Percentiles rank a stretch among this genome's conserved stretches.
Evolutionary conservation across 2,797 vertebrate species (phyloP).

Genomic region (Gorsachius magnificus): DNA sequence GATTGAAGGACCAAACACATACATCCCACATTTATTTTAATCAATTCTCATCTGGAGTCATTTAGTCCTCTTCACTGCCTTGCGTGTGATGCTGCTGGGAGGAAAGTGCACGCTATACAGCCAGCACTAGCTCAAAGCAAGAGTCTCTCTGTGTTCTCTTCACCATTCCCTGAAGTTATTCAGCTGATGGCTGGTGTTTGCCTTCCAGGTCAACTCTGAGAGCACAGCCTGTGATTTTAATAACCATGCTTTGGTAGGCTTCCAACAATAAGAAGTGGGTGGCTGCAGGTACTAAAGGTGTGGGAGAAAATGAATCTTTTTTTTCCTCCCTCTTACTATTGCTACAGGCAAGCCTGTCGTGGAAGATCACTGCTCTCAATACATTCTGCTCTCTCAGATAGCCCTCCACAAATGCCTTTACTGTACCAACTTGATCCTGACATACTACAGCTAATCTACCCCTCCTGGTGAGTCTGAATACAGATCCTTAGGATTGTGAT

Average conservation of each 20-base stretch:
- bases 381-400: background rate
- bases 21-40: background rate
- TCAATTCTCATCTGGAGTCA: background rate
- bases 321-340: background rate
- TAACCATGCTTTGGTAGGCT: background rate
- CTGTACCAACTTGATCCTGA: background rate
- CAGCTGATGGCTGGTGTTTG: background rate
- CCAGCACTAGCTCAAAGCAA: background rate
- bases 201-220: background rate
- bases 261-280: background rate
- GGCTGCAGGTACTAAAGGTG: background rate
- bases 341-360: background rate
- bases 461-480: background rate
- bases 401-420: background rate
- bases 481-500: background rate
- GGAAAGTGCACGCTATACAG: accelerated
- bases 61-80: background rate
- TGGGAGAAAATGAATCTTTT: background rate
- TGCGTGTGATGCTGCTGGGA: background rate
- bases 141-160: background rate
- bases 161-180: background rate
- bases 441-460: background rate
- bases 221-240: background rate
- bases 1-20: background rate
- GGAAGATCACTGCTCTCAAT: background rate